Percentiles rank a stretch among this genome's conserved stretches.
phyloP scores from a whole-genome alignment of 2,888 invertebrate species.

The Thumatha senex region DNA sequence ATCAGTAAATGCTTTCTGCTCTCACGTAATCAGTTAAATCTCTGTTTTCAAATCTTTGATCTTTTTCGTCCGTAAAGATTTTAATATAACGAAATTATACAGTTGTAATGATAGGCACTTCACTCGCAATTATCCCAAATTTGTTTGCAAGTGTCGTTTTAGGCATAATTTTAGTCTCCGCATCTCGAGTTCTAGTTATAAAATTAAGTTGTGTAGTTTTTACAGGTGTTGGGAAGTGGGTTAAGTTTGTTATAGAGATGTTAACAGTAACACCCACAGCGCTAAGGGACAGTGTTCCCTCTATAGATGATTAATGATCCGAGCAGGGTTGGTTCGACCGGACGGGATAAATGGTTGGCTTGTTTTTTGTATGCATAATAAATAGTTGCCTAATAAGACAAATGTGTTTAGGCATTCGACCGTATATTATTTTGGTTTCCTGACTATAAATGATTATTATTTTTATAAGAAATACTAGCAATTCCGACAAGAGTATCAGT shows the following conservation, averaged over 20 bases:
- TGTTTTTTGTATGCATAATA: conserved; percentile 9
- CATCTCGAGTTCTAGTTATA: conserved; percentile 36
- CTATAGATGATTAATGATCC: conserved; percentile 7
- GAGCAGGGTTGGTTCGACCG: not conserved
- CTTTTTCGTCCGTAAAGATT: conserved; percentile 22
- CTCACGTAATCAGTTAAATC: conserved; percentile 12
- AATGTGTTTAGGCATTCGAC: not conserved
- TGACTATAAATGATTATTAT: no score
- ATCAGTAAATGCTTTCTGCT: conserved; percentile 10
- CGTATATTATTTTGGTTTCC: no score
- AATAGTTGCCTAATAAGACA: not conserved
- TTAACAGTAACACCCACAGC: conserved; percentile 29
- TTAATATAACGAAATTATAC: conserved; percentile 27
- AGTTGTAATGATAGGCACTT: conserved; percentile 26
- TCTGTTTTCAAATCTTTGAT: conserved; percentile 14
- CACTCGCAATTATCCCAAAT: conserved; percentile 32
- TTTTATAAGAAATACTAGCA: no score
- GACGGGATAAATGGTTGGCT: not conserved
- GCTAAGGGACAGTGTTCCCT: conserved; percentile 15
- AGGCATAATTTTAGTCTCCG: conserved; percentile 39
- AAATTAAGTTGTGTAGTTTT: conserved; percentile 38
- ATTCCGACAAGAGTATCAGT: no score
- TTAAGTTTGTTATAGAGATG: conserved; percentile 21
- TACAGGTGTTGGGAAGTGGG: conserved; percentile 47
- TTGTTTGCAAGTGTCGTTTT: conserved; percentile 37